phyloP scores from a whole-genome alignment of 2,888 invertebrate species.

The Chymomyza amoena region DNA sequence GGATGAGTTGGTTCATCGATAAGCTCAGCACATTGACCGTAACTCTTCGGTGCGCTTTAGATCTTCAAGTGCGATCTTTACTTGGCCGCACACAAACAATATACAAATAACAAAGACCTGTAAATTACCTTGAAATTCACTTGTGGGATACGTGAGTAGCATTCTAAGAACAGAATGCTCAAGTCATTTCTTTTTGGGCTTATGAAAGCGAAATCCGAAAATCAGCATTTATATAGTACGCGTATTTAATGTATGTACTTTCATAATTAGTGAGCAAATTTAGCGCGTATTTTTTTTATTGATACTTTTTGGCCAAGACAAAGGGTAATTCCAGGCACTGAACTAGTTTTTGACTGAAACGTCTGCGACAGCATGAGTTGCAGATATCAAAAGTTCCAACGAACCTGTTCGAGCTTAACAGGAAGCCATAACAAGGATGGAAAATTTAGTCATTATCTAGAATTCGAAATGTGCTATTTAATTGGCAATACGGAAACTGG shows the following conservation, averaged over 20 bases:
- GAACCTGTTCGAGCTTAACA: constrained; percentile 1
- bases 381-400: constrained; percentile 22
- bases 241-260: neutral
- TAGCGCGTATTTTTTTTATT: too few relatives aligned
- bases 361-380: neutral
- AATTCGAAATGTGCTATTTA: constrained; percentile 31
- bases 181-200: constrained; percentile 1
- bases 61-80: constrained; percentile 46
- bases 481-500: constrained; percentile 56
- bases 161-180: constrained; percentile 38
- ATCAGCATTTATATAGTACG: neutral
- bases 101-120: constrained; percentile 28
- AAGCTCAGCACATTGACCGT: constrained; percentile 39
- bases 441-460: constrained; percentile 38
- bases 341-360: neutral
- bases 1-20: too few relatives aligned
- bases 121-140: constrained; percentile 55
- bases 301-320: neutral
- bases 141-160: constrained; percentile 55
- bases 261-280: neutral
- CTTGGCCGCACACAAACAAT: neutral
- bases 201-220: constrained; percentile 52
- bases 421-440: constrained; percentile 1
- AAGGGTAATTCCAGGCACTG: neutral
- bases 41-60: constrained; percentile 33